These are phyloP conservation scores for Heliconius ismenius DNA, from an alignment of 2,888 invertebrate genomes.

Conservation along the genomic window DNA sequence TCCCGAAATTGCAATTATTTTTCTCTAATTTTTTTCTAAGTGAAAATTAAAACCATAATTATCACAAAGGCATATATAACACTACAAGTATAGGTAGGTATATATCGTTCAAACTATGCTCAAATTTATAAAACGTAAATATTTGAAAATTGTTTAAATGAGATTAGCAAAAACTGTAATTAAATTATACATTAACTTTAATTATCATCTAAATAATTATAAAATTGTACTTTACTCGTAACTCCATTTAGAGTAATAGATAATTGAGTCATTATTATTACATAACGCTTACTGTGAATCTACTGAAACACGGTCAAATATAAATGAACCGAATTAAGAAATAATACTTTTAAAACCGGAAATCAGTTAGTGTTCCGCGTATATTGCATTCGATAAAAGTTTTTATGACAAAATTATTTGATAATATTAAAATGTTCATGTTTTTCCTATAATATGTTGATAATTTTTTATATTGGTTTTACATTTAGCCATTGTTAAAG, in stretches of 20 bases:
- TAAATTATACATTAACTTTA: slow-evolving; percentile 6
- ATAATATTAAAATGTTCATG: neutral
- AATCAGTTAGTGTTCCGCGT: neutral
- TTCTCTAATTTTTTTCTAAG: too few species aligned
- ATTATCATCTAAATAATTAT: neutral
- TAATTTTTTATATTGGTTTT: neutral
- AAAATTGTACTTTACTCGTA: slow-evolving; percentile 7
- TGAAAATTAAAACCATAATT: too few species aligned
- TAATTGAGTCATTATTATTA: neutral
- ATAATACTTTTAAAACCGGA: neutral
- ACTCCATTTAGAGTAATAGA: neutral
- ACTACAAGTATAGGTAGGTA: too few species aligned
- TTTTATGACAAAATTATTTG: neutral
- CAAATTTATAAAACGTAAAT: too few species aligned
- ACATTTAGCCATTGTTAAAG: neutral
- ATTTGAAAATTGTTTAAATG: neutral
- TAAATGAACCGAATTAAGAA: slow-evolving; percentile 7
- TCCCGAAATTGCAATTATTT: too few species aligned
- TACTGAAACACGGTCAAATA: slow-evolving; percentile 1
- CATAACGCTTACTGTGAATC: neutral
- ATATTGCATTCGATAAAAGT: neutral
- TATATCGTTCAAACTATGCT: too few species aligned
- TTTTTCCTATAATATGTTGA: neutral
- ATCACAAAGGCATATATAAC: too few species aligned
- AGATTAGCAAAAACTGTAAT: slow-evolving; percentile 5